Conservation (phyloP, 1,140 invertebrate genomes). For the Leptoteleia sp. region DNA sequence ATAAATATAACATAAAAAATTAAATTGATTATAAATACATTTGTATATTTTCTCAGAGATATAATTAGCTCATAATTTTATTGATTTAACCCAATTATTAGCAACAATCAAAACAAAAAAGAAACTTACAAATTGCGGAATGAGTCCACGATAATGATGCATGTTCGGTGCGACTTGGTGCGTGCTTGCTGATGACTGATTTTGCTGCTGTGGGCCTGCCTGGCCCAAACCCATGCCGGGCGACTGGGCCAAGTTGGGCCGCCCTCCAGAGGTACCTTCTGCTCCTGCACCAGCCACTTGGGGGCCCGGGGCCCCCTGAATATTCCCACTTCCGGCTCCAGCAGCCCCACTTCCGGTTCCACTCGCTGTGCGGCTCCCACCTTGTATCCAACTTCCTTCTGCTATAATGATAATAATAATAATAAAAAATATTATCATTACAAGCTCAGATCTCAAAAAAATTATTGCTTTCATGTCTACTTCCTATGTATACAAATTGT, state of each 20-base stretch:
- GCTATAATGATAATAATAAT: slow-evolving; percentile 78
- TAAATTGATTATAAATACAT: no score
- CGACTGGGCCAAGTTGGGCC: slow-evolving; percentile 81
- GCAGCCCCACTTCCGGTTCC: slow-evolving; percentile 78
- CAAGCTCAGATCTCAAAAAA: no score
- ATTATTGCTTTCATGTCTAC: no score
- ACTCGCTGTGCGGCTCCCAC: slow-evolving; percentile 84
- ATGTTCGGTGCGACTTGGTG: slow-evolving; percentile 76
- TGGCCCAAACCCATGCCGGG: slow-evolving; percentile 82
- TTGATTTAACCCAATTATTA: slow-evolving; percentile 4
- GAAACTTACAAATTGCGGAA: slow-evolving; percentile 87
- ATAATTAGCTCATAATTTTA: neutral
- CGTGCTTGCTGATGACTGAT: slow-evolving; percentile 75
- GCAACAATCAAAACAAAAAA: slow-evolving; percentile 31
- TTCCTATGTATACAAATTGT: no score
- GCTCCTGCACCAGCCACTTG: slow-evolving; percentile 72
- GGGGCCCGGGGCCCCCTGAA: slow-evolving; percentile 83
- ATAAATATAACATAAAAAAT: no score
- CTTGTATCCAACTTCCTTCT: slow-evolving; percentile 91
- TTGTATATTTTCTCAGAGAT: no score
- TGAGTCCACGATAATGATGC: slow-evolving; percentile 86
- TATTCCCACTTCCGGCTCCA: slow-evolving; percentile 81
- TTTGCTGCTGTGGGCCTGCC: slow-evolving; percentile 82
- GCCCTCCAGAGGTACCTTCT: slow-evolving; percentile 77
- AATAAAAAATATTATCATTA: no score